Evolutionary conservation across 2,797 vertebrate genomes (phyloP).

Genomic region (Erpetoichthys calabaricus): DNA sequence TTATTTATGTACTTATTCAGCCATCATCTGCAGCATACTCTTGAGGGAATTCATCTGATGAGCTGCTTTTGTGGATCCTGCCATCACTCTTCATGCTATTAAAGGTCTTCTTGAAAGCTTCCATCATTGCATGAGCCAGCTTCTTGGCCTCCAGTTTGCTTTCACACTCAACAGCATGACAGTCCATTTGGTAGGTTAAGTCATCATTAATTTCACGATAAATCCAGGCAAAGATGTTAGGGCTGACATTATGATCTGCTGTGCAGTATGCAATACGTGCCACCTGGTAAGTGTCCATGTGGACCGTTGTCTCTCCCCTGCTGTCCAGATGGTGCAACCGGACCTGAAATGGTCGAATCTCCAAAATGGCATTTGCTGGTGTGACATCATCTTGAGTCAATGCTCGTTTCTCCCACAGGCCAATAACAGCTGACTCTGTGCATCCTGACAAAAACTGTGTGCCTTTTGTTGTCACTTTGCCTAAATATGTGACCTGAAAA

Average conservation of each 20-base stretch:
- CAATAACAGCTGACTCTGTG: slow-evolving; percentile 86
- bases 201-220: slow-evolving; percentile 97
- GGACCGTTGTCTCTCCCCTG: slow-evolving; percentile 70
- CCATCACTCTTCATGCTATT: slow-evolving; percentile 95
- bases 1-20: slow-evolving; percentile 45
- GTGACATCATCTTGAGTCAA: slow-evolving; percentile 58
- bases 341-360: slow-evolving; percentile 95
- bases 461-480: slow-evolving; percentile 81
- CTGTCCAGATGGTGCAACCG: slow-evolving; percentile 84
- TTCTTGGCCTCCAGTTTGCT: slow-evolving; percentile 96
- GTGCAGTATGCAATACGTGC: slow-evolving; percentile 97
- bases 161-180: slow-evolving; percentile 92
- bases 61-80: slow-evolving; percentile 86
- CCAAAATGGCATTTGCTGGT: slow-evolving; percentile 66
- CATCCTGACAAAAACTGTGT: slow-evolving; percentile 89
- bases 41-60: slow-evolving; percentile 74
- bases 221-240: slow-evolving; percentile 94
- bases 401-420: slow-evolving; percentile 71
- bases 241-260: slow-evolving; percentile 81
- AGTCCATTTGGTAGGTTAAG: slow-evolving; percentile 97
- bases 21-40: slow-evolving; percentile 82
- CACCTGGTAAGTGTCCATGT: slow-evolving; percentile 97
- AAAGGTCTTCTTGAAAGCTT: slow-evolving; percentile 98
- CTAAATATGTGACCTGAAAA: slow-evolving; percentile 81
- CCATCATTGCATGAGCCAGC: slow-evolving; percentile 97